Conservation (phyloP, 2,888 invertebrate genomes). For the Sphinx pinastri region DNA sequence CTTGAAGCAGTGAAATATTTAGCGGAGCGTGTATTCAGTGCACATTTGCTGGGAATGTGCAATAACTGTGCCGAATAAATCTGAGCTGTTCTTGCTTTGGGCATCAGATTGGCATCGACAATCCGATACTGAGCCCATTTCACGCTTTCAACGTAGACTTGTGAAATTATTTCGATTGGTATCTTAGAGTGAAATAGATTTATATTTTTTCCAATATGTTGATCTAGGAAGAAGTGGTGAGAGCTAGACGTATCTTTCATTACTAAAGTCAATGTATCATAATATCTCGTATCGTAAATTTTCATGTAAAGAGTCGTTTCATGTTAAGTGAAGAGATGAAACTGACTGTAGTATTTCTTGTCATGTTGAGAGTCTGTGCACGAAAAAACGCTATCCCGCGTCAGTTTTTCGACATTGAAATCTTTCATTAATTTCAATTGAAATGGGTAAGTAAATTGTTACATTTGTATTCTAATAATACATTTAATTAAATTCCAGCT, state of each 20-base stretch:
- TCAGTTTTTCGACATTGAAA: not conserved
- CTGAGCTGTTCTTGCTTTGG: constrained; percentile 52
- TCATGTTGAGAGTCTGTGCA: too few relatives aligned
- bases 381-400: too few relatives aligned
- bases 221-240: constrained; percentile 20
- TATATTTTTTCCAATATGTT: constrained; percentile 22
- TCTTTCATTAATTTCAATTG: not conserved
- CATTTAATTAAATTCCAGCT: constrained; percentile 15
- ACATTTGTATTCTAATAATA: constrained; percentile 8
- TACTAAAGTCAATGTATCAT: too few relatives aligned
- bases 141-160: constrained; percentile 41
- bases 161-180: constrained; percentile 36
- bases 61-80: constrained; percentile 63
- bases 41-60: constrained; percentile 64
- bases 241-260: not conserved
- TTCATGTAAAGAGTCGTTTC: too few relatives aligned
- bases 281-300: too few relatives aligned
- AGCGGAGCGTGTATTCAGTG: constrained; percentile 51
- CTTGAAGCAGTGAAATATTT: constrained; percentile 52
- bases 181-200: constrained; percentile 2
- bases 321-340: too few relatives aligned
- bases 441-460: not conserved
- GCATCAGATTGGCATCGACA: constrained; percentile 52
- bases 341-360: too few relatives aligned
- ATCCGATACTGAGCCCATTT: constrained; percentile 47